Conservation (phyloP, 2,113 vertebrate genomes). For the Apteryx owenii region DNA sequence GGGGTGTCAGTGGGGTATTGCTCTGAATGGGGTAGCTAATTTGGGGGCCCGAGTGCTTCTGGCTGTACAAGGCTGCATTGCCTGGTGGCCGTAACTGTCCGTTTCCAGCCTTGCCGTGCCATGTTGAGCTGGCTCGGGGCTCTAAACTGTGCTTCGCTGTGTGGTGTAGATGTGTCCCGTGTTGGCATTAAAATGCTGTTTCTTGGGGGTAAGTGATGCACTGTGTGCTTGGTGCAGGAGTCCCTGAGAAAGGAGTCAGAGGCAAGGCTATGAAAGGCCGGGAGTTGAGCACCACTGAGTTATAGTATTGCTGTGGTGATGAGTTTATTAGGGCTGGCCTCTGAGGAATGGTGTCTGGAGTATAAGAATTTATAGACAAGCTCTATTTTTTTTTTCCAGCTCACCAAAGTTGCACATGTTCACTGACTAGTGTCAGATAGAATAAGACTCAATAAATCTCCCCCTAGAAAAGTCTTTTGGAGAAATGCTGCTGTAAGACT, state of each 20-base stretch:
- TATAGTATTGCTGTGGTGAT: conserved; percentile 43
- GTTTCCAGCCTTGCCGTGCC: no score
- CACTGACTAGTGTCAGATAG: conserved; percentile 57
- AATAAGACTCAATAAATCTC: conserved; percentile 60
- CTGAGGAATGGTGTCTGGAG: conserved; percentile 54
- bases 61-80: no score
- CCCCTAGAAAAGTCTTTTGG: conserved; percentile 23
- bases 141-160: not conserved
- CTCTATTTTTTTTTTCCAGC: not conserved
- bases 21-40: not conserved
- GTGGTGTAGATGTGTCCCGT: not conserved
- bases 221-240: not conserved
- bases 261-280: not conserved
- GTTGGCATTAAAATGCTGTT: not conserved
- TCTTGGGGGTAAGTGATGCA: not conserved
- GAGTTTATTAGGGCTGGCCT: conserved; percentile 61
- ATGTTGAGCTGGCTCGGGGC: not conserved
- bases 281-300: conserved; percentile 38
- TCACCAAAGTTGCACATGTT: conserved; percentile 46
- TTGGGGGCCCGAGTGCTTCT: not conserved
- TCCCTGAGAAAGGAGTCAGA: not conserved
- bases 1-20: not conserved
- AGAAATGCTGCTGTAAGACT: conserved; percentile 27
- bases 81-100: not conserved
- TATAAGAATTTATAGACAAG: conserved; percentile 56